Conservation (phyloP, 2,113 vertebrate species). For the Malaclemys terrapin region DNA sequence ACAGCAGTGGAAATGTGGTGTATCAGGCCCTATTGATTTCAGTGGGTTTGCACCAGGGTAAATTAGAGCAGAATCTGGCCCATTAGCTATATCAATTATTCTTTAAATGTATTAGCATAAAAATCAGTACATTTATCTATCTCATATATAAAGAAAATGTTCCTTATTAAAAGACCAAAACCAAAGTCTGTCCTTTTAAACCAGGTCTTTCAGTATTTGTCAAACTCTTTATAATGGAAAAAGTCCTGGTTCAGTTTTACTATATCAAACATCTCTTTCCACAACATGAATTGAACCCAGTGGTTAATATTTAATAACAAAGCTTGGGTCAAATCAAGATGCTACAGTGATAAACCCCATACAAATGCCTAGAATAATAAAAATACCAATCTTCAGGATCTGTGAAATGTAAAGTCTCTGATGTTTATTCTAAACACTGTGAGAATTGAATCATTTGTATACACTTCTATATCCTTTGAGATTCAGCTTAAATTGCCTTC, state of each 20-base stretch:
- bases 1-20: not conserved
- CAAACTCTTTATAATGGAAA: not conserved
- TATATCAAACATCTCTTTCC: not conserved
- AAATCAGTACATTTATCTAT: not conserved
- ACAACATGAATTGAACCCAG: not conserved
- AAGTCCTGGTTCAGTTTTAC: not conserved
- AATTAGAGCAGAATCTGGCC: not conserved
- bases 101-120: not conserved
- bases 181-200: not conserved
- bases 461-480: not conserved
- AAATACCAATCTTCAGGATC: not conserved
- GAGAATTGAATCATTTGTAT: not conserved
- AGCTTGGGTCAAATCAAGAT: not conserved
- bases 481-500: not conserved
- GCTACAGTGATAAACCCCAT: not conserved
- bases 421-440: not conserved
- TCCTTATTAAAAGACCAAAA: not conserved
- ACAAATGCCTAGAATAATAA: not conserved
- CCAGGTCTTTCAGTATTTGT: not conserved
- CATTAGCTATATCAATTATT: fast-evolving
- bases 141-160: not conserved
- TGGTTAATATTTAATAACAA: not conserved
- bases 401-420: not conserved
- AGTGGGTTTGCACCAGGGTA: not conserved
- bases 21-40: not conserved